phyloP scores from a whole-genome alignment of 2,888 invertebrate genomes.

The Eilema sororculum region DNA sequence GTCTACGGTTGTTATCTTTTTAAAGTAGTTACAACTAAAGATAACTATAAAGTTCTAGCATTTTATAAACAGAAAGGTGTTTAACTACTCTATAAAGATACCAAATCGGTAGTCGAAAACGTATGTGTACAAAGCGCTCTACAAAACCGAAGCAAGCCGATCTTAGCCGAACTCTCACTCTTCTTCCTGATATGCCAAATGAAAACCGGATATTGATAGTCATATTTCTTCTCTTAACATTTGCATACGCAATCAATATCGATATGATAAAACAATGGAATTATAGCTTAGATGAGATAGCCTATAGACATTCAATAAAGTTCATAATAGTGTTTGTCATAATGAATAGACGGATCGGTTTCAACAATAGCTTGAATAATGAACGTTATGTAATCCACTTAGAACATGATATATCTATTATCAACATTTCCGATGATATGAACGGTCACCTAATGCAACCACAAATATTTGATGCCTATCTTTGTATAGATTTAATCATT shows the following conservation, averaged over 20 bases:
- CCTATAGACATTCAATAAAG: conserved; percentile 45
- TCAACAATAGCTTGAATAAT: conserved; percentile 64
- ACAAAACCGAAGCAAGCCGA: not conserved
- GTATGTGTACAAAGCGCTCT: too few relatives aligned
- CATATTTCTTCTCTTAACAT: conserved; percentile 8
- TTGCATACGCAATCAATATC: conserved; percentile 26
- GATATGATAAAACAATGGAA: conserved; percentile 37
- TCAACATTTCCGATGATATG: conserved; percentile 64
- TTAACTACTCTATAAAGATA: not conserved
- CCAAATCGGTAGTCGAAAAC: too few relatives aligned
- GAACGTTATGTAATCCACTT: conserved; percentile 65
- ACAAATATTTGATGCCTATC: conserved; percentile 57
- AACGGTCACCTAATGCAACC: conserved; percentile 60
- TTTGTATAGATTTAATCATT: conserved; percentile 48
- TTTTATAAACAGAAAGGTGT: too few relatives aligned
- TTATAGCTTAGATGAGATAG: conserved; percentile 44
- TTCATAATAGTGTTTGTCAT: conserved; percentile 51
- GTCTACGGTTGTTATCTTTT: not conserved
- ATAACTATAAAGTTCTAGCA: too few relatives aligned
- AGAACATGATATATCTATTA: conserved; percentile 58
- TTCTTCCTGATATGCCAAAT: not conserved
- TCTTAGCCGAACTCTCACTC: not conserved
- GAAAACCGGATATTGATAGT: not conserved
- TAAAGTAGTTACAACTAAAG: too few relatives aligned
- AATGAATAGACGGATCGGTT: conserved; percentile 56